Evolutionary conservation across 2,113 vertebrate species (phyloP).

Genomic region (Myotis brandtii): DNA sequence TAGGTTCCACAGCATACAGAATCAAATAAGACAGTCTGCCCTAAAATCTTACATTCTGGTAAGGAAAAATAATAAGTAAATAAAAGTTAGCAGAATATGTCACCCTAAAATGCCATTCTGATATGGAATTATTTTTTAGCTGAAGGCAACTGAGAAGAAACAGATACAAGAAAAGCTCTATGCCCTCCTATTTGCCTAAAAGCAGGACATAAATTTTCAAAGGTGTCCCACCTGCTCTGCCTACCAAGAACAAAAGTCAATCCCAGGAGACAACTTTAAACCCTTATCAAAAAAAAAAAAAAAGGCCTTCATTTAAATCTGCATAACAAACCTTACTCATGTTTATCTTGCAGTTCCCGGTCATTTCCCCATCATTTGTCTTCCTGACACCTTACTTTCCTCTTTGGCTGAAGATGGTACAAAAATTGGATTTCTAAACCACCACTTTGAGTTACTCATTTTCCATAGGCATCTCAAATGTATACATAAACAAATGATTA

Average conservation of each 20-base stretch:
- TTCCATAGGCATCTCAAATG: neutral
- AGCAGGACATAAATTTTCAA: neutral
- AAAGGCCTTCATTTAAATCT: neutral
- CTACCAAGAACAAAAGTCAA: neutral
- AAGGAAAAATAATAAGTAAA: neutral
- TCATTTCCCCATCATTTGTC: neutral
- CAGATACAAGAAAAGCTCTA: neutral
- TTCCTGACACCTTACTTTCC: neutral
- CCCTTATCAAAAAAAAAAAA: neutral
- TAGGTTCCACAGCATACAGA: neutral
- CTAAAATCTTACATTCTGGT: constrained; percentile 17
- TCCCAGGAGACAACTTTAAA: neutral
- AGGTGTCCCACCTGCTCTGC: neutral
- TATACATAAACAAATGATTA: neutral
- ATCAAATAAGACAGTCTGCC: neutral
- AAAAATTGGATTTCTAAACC: neutral
- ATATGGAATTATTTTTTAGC: neutral
- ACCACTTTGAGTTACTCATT: neutral
- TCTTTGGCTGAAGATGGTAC: neutral
- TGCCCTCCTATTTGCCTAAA: neutral
- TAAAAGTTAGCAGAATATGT: neutral
- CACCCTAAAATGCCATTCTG: neutral
- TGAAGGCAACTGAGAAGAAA: neutral
- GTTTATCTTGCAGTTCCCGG: neutral
- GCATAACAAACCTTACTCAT: neutral